Conservation (phyloP, 2,888 invertebrate genomes). For the Coelopa pilipes region DNA sequence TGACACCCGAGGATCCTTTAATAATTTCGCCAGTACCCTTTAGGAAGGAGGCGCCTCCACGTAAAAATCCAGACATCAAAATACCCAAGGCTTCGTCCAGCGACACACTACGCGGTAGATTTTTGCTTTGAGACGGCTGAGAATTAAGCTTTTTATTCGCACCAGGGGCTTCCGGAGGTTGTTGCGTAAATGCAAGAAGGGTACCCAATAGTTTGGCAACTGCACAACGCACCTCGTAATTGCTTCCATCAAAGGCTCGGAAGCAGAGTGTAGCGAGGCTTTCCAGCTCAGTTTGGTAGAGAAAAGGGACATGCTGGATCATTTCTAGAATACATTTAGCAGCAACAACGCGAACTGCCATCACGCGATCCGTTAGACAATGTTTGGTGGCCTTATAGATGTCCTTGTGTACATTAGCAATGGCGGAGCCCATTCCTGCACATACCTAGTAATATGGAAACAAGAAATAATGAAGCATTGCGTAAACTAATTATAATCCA, state of each 20-base stretch:
- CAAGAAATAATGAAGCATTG: neutral
- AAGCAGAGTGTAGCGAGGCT: constrained; percentile 91
- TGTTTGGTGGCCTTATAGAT: constrained; percentile 91
- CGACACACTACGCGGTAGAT: constrained; percentile 71
- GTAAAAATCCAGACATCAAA: constrained; percentile 91
- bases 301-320: constrained; percentile 85
- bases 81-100: constrained; percentile 92
- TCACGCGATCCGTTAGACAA: constrained; percentile 89
- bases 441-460: constrained; percentile 66
- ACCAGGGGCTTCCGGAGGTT: constrained; percentile 70
- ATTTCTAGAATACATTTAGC: constrained; percentile 90
- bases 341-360: constrained; percentile 93
- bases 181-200: constrained; percentile 76
- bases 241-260: constrained; percentile 90
- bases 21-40: constrained; percentile 96
- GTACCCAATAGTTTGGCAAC: constrained; percentile 93
- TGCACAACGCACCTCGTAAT: constrained; percentile 90
- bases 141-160: constrained; percentile 60
- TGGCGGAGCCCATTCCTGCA: constrained; percentile 94
- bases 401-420: constrained; percentile 85
- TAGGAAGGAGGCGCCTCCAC: constrained; percentile 93
- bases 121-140: constrained; percentile 55
- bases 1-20: constrained; percentile 92
- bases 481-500: neutral
- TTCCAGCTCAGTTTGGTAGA: constrained; percentile 91